A percentile compares a stretch with the other conserved stretches of the same genome.
Evolutionary conservation across 2,888 invertebrate genomes (phyloP).

Genomic region (Geophilus truncorum): DNA sequence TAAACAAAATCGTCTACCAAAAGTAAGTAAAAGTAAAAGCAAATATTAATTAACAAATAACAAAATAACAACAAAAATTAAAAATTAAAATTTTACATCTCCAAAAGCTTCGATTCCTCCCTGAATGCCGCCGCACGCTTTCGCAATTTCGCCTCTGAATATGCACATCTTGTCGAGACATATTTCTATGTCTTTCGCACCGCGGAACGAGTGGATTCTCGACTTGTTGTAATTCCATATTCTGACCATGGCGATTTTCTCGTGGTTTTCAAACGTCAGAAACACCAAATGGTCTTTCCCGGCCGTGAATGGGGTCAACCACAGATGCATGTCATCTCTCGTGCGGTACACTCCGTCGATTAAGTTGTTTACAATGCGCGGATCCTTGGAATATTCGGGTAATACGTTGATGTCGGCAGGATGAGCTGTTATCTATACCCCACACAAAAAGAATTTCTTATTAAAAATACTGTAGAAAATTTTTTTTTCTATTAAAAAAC

Average conservation of each 20-base stretch:
- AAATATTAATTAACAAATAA: not conserved
- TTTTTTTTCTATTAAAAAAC: not conserved
- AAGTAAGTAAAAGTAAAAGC: conserved; percentile 48
- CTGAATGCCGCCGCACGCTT: conserved; percentile 67
- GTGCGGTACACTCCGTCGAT: conserved; percentile 68
- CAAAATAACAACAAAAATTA: not conserved
- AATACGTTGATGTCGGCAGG: conserved; percentile 61
- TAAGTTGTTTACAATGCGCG: conserved; percentile 60
- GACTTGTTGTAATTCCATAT: conserved; percentile 87
- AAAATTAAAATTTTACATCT: conserved; percentile 47
- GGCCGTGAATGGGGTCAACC: conserved; percentile 63
- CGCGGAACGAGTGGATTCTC: conserved; percentile 73
- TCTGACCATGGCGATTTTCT: conserved; percentile 60
- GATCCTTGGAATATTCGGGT: conserved; percentile 62
- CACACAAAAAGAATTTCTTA: not conserved
- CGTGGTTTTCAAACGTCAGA: conserved; percentile 55
- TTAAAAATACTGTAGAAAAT: not conserved
- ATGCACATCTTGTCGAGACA: conserved; percentile 63
- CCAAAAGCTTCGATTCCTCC: conserved; percentile 61
- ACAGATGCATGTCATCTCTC: conserved; percentile 70
- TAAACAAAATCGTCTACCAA: conserved; percentile 85
- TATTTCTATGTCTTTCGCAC: conserved; percentile 66
- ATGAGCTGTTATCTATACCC: conserved; percentile 53
- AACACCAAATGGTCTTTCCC: conserved; percentile 59
- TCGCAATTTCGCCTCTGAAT: conserved; percentile 75